Percentiles rank a stretch among this genome's conserved stretches.
phyloP scores from a whole-genome alignment of 2,888 invertebrate species.

The Dione juno region DNA sequence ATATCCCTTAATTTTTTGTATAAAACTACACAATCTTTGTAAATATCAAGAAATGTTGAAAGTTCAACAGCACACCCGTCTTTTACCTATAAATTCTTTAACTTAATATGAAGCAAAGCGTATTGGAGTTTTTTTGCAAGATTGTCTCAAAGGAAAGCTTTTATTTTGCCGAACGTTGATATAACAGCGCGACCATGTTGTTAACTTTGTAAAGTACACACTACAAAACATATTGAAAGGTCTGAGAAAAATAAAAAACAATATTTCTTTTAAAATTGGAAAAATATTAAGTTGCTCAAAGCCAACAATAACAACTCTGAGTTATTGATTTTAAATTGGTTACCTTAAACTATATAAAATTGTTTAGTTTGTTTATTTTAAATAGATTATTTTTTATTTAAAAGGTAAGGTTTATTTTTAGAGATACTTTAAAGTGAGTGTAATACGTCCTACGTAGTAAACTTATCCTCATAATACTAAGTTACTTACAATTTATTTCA shows the following conservation, averaged over 20 bases:
- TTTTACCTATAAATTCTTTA: conserved; percentile 24
- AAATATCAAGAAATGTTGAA: conserved; percentile 13
- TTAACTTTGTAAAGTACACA: conserved; percentile 34
- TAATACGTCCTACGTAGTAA: too few species aligned
- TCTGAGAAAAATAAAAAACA: background rate
- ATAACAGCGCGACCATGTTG: conserved; percentile 28
- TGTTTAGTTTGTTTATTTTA: too few species aligned
- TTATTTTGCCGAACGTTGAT: conserved; percentile 26
- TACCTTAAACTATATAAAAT: too few species aligned
- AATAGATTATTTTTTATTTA: too few species aligned
- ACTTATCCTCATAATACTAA: too few species aligned
- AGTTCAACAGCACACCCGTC: conserved; percentile 9
- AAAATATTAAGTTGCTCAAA: too few species aligned
- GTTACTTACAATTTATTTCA: too few species aligned
- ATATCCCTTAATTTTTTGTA: background rate
- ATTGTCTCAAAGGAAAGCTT: conserved; percentile 31
- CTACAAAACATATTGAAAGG: conserved; percentile 1
- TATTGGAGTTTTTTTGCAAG: conserved; percentile 36
- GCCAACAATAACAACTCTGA: too few species aligned
- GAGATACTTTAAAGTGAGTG: too few species aligned
- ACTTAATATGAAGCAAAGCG: conserved; percentile 25
- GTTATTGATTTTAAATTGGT: too few species aligned
- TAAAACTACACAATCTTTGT: background rate
- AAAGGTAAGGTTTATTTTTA: too few species aligned
- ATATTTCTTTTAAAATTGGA: background rate